Conservation (phyloP, 2,797 vertebrate genomes). For the Anomalospiza imberbis region DNA sequence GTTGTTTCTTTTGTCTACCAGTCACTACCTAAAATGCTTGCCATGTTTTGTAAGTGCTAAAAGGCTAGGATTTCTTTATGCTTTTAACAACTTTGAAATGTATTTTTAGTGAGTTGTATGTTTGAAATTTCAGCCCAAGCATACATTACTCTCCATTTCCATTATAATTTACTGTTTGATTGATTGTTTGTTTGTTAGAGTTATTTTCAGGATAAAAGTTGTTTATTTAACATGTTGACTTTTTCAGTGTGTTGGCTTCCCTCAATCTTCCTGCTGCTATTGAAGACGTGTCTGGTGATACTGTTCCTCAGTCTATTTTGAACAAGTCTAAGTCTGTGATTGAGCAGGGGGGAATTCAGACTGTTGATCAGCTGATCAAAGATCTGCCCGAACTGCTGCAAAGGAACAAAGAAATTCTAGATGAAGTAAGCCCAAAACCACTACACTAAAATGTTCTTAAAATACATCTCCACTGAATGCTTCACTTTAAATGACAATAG, state of each 20-base stretch:
- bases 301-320: constrained; percentile 92
- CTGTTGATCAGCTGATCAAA: constrained; percentile 91
- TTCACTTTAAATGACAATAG: background rate
- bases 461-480: background rate
- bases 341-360: constrained; percentile 92
- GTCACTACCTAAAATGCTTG: background rate
- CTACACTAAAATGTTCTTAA: background rate
- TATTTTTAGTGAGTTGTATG: background rate
- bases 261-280: constrained; percentile 96
- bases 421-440: constrained; percentile 79
- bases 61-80: background rate
- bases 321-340: constrained; percentile 89
- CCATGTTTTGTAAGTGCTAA: background rate
- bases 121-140: background rate
- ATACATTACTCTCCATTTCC: background rate
- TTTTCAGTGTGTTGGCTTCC: constrained; percentile 89
- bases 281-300: constrained; percentile 95
- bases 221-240: background rate
- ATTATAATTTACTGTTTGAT: background rate
- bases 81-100: background rate
- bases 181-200: background rate
- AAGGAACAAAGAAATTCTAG: constrained; percentile 94
- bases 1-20: background rate
- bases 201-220: background rate
- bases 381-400: constrained; percentile 94